phyloP scores from a whole-genome alignment of 2,888 invertebrate genomes.

The Andrena flavipes region DNA sequence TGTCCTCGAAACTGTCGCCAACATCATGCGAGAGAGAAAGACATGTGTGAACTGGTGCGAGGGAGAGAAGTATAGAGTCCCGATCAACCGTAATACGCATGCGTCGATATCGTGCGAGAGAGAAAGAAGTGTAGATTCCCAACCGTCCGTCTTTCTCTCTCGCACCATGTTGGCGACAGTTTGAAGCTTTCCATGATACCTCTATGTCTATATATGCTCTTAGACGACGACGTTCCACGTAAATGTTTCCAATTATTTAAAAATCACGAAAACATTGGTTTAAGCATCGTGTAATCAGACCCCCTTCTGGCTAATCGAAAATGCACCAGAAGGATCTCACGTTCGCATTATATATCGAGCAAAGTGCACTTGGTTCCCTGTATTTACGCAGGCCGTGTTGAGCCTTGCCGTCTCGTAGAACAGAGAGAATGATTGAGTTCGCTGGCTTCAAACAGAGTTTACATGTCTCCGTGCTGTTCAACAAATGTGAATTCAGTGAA shows the following conservation, averaged over 20 bases:
- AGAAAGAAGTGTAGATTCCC: no score
- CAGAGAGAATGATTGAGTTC: conserved; percentile 78
- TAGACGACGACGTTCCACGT: neutral
- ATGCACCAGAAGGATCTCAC: conserved; percentile 42
- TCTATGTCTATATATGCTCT: no score
- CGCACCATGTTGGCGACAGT: no score
- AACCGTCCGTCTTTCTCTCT: no score
- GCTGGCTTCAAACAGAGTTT: conserved; percentile 56
- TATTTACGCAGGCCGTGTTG: conserved; percentile 65
- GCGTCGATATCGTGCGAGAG: no score
- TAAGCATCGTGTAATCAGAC: neutral
- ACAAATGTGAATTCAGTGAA: conserved; percentile 33
- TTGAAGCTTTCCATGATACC: no score
- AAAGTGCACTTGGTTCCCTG: conserved; percentile 61
- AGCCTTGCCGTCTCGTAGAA: conserved; percentile 63
- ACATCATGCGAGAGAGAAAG: no score
- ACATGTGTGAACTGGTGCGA: no score
- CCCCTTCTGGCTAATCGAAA: conserved; percentile 35
- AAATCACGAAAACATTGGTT: neutral
- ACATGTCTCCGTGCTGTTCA: conserved; percentile 38
- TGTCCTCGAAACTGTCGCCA: no score
- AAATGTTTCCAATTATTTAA: neutral
- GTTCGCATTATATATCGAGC: conserved; percentile 68
- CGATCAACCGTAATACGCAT: no score
- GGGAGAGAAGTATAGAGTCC: no score